Base-by-base conservation (phyloP, 2,797 vertebrate species). In the Trichosurus vulpecula region DNA sequence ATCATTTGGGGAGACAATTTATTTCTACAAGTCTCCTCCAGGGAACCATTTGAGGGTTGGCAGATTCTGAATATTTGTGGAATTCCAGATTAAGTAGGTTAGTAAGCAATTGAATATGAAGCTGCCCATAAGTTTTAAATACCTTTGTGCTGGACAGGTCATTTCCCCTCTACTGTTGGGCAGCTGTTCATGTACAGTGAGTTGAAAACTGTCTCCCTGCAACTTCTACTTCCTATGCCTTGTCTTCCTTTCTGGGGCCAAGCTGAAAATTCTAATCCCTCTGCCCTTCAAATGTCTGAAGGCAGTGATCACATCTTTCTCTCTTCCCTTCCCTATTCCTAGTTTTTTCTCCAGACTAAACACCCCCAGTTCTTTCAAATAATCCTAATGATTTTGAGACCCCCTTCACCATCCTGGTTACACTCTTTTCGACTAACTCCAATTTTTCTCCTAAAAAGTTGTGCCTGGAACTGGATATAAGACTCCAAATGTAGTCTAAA, bases 41-140 rank as follows among this genome's bases (percentile, higher is more conserved):
- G 94, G 55, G 90, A 93, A 35, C 92, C 89, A 92, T 13, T 94
- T 87, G 96, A 96, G 55, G 57, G 61, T 66, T 91, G 58, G 54
- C 1, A 66, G 66, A 54, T 27, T 93, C 47, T 90, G 58, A 96
- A 51, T 92, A 57, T 55, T 61, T 55, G 74, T 51, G 41, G 35
- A 30, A 66, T 56, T 93, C 52, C 47, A 91, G 16, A 55, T 95
- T 95, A 94, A 90, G 91, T 52, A 87, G 95, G 52, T 51, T 95
- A 94, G 35, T 12, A 52, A 57, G 47, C 56, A 53, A 94, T 94
- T 97, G 91, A 52, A 53, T 61, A 74, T 27, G 61, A 87, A 87
- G 22, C 41, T 53, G 30, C 52, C 52, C 29, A 90, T 29, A 89
- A 55, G n/a, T n/a, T 52, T 58, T 0, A 91, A 52, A 35, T 35